phyloP scores from a whole-genome alignment of 2,797 vertebrate genomes.

The Microchirus variegatus region DNA sequence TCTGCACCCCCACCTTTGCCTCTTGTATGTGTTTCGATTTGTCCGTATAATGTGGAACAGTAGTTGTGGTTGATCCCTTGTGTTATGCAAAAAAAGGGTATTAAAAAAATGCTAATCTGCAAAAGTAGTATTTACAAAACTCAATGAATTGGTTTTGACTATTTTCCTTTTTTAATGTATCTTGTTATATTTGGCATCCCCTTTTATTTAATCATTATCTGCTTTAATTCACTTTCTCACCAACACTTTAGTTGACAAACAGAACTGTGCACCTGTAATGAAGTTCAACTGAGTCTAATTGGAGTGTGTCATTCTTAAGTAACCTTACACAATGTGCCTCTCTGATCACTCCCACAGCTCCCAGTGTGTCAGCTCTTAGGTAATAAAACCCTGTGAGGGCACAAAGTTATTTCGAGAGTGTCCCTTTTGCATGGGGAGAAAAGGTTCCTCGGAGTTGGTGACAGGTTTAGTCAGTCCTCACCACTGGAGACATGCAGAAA shows the following conservation, averaged over 20 bases:
- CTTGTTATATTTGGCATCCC: no score
- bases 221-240: background rate
- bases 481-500: slow-evolving; percentile 28
- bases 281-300: slow-evolving; percentile 3
- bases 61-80: no score
- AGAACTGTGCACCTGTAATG: slow-evolving; percentile 6
- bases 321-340: slow-evolving; percentile 3
- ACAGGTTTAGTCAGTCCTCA: slow-evolving; percentile 26
- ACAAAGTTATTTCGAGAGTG: slow-evolving; percentile 44
- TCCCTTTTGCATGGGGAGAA: slow-evolving; percentile 39
- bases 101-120: no score
- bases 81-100: no score
- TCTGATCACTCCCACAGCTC: background rate
- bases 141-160: no score
- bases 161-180: no score
- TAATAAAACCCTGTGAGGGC: slow-evolving; percentile 59
- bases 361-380: slow-evolving; percentile 18
- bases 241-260: slow-evolving; percentile 1
- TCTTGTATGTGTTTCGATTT: no score
- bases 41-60: no score
- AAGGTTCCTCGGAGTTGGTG: slow-evolving; percentile 35
- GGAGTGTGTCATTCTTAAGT: slow-evolving; percentile 1
- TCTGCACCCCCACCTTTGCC: no score
- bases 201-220: slow-evolving; percentile 1
- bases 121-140: no score